These are phyloP conservation scores for Drosophila murphyi DNA, from an alignment of 1,140 invertebrate species.

Conservation along the genomic window DNA sequence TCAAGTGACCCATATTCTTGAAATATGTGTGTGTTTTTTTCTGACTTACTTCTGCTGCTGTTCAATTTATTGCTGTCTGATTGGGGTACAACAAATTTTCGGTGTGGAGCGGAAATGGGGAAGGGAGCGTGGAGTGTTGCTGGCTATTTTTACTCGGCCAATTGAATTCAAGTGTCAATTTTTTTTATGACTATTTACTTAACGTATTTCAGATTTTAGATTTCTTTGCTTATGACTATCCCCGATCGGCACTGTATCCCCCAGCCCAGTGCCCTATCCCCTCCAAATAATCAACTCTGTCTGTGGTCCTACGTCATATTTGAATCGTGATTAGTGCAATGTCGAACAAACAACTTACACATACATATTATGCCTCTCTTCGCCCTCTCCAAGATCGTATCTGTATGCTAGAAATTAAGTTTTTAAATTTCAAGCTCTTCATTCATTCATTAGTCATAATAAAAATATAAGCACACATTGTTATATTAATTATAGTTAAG, in stretches of 20 bases:
- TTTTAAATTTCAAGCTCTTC: no score
- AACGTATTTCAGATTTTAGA: background rate
- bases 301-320: background rate
- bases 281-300: no score
- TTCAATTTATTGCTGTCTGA: slow-evolving; percentile 19
- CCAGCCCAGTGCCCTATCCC: no score
- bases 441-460: no score
- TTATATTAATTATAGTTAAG: no score
- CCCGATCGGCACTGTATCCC: background rate
- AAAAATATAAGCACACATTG: no score
- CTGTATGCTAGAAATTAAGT: no score
- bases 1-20: slow-evolving; percentile 11
- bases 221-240: slow-evolving; percentile 13
- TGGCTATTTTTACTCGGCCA: slow-evolving; percentile 35
- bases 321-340: background rate
- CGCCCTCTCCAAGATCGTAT: no score
- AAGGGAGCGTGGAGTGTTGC: background rate
- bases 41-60: slow-evolving; percentile 8
- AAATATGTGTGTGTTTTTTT: slow-evolving; percentile 14
- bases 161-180: slow-evolving; percentile 65
- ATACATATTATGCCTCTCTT: no score
- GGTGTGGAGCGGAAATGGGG: background rate
- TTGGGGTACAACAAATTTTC: slow-evolving; percentile 13
- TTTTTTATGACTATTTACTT: slow-evolving; percentile 26
- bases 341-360: no score